These are phyloP conservation scores for Spodoptera frugiperda DNA, from an alignment of 1,140 invertebrate species.

Conservation along the genomic window DNA sequence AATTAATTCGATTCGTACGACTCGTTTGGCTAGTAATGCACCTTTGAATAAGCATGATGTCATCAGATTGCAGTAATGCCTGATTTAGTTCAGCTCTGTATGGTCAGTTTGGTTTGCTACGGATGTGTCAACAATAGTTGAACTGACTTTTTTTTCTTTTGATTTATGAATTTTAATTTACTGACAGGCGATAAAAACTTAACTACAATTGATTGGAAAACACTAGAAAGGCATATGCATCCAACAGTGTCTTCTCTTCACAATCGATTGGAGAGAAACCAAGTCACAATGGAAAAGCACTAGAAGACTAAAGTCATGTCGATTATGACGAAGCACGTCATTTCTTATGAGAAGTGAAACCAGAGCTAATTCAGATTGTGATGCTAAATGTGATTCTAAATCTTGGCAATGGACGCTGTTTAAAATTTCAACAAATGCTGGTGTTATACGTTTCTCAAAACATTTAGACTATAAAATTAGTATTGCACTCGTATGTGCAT, in stretches of 20 bases:
- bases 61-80: slow-evolving; percentile 33
- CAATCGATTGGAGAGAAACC: not conserved
- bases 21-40: slow-evolving; percentile 24
- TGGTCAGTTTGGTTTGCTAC: slow-evolving; percentile 2
- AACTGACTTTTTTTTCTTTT: too few species aligned
- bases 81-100: slow-evolving; percentile 8
- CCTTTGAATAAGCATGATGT: slow-evolving; percentile 30
- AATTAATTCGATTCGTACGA: slow-evolving; percentile 14
- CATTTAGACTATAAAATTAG: slow-evolving; percentile 30
- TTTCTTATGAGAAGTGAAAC: slow-evolving; percentile 25
- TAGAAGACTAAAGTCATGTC: not conserved
- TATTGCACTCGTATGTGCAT: slow-evolving; percentile 41
- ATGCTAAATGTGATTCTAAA: slow-evolving; percentile 25
- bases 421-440: slow-evolving; percentile 16
- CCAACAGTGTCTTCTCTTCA: not conserved
- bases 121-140: not conserved
- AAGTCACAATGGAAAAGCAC: not conserved
- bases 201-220: too few species aligned
- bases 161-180: not conserved
- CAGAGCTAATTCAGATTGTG: slow-evolving; percentile 1
- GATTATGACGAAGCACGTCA: slow-evolving; percentile 6
- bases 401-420: slow-evolving; percentile 23
- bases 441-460: slow-evolving; percentile 17
- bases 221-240: too few species aligned
- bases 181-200: too few species aligned